Conservation (phyloP, 2,797 vertebrate genomes). For the Megalops cyprinoides region DNA sequence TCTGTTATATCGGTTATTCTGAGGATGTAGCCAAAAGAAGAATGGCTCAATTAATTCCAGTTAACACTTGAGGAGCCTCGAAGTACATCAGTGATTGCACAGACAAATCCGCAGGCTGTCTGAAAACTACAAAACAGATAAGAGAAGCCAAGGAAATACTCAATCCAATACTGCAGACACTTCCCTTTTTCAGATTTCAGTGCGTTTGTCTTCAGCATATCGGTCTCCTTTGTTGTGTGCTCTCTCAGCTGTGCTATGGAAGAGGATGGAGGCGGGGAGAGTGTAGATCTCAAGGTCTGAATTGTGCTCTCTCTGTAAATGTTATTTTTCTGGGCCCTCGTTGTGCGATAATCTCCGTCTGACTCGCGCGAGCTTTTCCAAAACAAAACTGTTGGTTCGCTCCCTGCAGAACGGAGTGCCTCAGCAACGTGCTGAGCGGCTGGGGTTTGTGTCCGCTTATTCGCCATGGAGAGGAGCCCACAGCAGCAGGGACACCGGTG, state of each 20-base stretch:
- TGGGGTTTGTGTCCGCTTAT: conserved; percentile 1
- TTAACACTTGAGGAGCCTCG: conserved; percentile 13
- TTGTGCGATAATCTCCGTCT: not conserved
- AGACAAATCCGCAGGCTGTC: not conserved
- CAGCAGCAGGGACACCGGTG: conserved; percentile 8
- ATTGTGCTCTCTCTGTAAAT: not conserved
- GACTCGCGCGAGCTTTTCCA: not conserved
- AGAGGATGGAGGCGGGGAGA: too few species aligned
- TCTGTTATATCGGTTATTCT: not conserved
- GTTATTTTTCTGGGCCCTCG: not conserved
- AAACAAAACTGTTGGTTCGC: not conserved
- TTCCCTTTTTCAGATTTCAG: not conserved
- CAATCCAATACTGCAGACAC: not conserved
- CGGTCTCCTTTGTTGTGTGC: not conserved
- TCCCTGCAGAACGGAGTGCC: not conserved
- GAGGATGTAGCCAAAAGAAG: not conserved
- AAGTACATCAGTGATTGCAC: conserved; percentile 21
- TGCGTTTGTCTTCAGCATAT: not conserved
- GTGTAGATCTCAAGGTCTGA: not conserved
- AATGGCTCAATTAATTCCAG: conserved; percentile 30
- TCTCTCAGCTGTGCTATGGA: not conserved
- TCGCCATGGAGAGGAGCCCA: not conserved
- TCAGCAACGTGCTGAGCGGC: not conserved
- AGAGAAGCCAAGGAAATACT: not conserved
- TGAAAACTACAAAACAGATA: not conserved